These are phyloP conservation scores for Philereme vetulata DNA, from an alignment of 2,888 invertebrate species.

Conservation along the genomic window DNA sequence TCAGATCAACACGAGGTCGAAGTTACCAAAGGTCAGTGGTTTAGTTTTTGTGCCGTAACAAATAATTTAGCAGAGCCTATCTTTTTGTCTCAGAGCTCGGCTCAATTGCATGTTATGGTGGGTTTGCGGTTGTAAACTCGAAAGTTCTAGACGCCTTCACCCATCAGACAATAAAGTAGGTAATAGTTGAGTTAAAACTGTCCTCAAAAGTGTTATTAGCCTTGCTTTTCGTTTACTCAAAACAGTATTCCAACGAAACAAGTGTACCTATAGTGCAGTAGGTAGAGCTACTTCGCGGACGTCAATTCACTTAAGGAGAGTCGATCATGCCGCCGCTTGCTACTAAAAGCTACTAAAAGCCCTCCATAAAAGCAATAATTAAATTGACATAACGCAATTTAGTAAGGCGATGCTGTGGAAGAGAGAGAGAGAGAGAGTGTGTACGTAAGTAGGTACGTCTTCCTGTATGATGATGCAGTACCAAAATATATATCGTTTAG, in stretches of 20 bases:
- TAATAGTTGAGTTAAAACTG: neutral
- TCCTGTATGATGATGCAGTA: neutral
- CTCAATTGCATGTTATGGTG: neutral
- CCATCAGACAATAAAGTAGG: neutral
- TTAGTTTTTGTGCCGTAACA: neutral
- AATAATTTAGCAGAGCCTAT: neutral
- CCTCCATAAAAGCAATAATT: conserved; percentile 84
- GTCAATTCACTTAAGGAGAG: conserved; percentile 81
- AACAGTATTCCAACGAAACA: neutral
- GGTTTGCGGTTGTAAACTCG: neutral
- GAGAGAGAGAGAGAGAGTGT: too few species aligned
- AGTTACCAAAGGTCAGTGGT: conserved; percentile 41
- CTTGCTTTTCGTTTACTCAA: too few species aligned
- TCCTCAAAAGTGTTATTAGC: too few species aligned
- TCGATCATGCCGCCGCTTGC: conserved; percentile 79
- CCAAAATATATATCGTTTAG: neutral
- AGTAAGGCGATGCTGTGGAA: conserved; percentile 73
- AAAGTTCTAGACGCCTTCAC: conserved; percentile 12
- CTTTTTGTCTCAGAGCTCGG: neutral
- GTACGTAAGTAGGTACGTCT: conserved; percentile 1
- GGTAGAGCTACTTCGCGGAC: conserved; percentile 45
- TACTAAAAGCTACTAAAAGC: conserved; percentile 85
- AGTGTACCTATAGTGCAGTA: neutral
- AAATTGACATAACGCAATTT: conserved; percentile 82
- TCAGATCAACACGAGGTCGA: conserved; percentile 43